A percentile compares a stretch with the other conserved stretches of the same genome.
Evolutionary conservation across 2,113 vertebrate genomes (phyloP).

Genomic region (Hypocryptadius cinnamomeus): DNA sequence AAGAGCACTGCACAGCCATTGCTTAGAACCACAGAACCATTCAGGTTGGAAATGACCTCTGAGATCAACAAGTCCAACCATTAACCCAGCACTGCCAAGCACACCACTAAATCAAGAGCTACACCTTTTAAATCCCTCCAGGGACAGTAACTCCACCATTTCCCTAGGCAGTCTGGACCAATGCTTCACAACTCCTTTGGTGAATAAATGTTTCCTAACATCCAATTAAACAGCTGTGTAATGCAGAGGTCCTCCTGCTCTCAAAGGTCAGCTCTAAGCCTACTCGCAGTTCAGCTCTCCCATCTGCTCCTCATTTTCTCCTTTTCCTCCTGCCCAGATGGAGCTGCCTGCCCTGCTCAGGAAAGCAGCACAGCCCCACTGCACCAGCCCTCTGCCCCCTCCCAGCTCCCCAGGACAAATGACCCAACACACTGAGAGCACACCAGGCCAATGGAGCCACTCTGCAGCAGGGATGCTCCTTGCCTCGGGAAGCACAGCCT

Average conservation of each 20-base stretch:
- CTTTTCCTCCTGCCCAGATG: background rate
- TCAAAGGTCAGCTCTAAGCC: constrained; percentile 7
- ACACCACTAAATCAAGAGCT: background rate
- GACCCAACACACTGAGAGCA: background rate
- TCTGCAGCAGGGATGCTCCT: background rate
- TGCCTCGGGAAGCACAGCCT: background rate
- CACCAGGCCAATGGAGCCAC: background rate
- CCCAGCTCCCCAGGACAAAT: background rate
- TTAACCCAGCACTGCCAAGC: background rate
- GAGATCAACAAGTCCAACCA: background rate
- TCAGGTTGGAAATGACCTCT: background rate
- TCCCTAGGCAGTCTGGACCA: rapidly evolving
- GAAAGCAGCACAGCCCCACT: background rate
- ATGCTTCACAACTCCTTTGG: background rate
- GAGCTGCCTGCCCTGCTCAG: background rate
- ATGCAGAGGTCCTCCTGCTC: background rate
- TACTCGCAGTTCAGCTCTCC: background rate
- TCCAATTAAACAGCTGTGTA: background rate
- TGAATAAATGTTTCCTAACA: background rate
- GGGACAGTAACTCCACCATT: background rate
- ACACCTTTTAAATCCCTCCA: background rate
- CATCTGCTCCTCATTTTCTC: constrained; percentile 47
- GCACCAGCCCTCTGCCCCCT: background rate
- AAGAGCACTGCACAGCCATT: background rate
- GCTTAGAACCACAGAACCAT: background rate